Evolutionary conservation across 2,113 vertebrate genomes (phyloP).

Genomic region (Sinocyclocheilus rhinocerous): DNA sequence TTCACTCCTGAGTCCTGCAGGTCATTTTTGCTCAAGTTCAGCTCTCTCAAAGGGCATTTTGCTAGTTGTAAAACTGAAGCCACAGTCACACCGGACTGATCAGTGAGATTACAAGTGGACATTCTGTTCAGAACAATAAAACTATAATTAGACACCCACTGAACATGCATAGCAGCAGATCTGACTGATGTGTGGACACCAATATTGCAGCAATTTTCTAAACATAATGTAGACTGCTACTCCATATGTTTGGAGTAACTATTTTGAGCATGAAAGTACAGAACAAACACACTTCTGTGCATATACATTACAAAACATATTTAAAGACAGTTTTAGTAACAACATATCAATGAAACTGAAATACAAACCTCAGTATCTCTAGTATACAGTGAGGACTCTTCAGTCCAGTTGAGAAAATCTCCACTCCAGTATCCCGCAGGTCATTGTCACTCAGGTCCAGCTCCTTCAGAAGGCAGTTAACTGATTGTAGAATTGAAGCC

Average conservation of each 20-base stretch:
- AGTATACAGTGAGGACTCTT: slow-evolving; percentile 14
- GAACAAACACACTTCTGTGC: background rate
- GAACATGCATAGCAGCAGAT: background rate
- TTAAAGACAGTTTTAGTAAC: background rate
- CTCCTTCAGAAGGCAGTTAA: background rate
- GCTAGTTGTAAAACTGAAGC: background rate
- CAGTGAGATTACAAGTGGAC: slow-evolving; percentile 1
- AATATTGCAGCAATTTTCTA: background rate
- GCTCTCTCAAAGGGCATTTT: slow-evolving; percentile 4
- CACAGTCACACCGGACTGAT: background rate
- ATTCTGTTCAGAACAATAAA: background rate
- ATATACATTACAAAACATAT: background rate
- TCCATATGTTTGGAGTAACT: background rate
- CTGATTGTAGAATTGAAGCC: background rate
- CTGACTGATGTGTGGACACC: background rate
- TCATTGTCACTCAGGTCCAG: slow-evolving; percentile 25
- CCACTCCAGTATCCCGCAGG: background rate
- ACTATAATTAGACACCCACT: background rate
- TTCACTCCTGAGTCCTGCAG: slow-evolving; percentile 23
- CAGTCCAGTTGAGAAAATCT: background rate
- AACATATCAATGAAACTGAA: background rate
- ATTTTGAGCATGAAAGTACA: background rate
- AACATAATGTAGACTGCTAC: background rate
- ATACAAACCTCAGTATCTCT: slow-evolving; percentile 8
- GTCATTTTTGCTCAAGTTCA: slow-evolving; percentile 24